These are phyloP conservation scores for Mormoops blainvillei DNA, from an alignment of 2,113 vertebrate genomes.

Conservation along the genomic window DNA sequence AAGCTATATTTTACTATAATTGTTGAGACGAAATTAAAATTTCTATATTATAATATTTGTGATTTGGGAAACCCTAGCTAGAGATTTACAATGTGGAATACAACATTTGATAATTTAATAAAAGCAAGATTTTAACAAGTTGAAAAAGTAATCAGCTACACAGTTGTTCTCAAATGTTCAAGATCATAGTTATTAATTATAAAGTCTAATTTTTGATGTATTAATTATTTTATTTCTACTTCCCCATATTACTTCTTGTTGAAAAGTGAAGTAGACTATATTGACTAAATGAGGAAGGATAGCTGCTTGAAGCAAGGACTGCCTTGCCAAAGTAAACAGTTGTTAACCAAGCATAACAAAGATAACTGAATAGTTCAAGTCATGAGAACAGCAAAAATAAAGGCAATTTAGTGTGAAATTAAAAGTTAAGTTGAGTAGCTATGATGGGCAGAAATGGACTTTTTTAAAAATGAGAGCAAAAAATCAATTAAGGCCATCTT, in stretches of 20 bases:
- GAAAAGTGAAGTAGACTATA: background rate
- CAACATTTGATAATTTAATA: background rate
- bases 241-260: background rate
- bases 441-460: background rate
- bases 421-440: background rate
- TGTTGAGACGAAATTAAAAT: background rate
- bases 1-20: background rate
- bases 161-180: background rate
- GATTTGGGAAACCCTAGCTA: background rate
- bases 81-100: background rate
- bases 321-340: background rate
- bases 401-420: constrained; percentile 49
- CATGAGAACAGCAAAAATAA: constrained; percentile 30
- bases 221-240: background rate
- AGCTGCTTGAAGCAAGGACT: background rate
- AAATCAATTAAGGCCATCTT: background rate
- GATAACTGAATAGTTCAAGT: background rate
- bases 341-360: background rate
- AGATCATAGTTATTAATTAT: background rate
- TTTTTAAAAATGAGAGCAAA: constrained; percentile 13
- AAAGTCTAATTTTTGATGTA: background rate
- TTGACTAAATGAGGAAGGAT: background rate
- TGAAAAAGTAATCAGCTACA: background rate
- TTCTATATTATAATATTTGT: background rate
- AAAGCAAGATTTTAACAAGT: background rate